Percentiles rank a stretch among this genome's conserved stretches.
These are phyloP conservation scores for Oppia nitens DNA, from an alignment of 1,140 invertebrate species.

Conservation along the genomic window DNA sequence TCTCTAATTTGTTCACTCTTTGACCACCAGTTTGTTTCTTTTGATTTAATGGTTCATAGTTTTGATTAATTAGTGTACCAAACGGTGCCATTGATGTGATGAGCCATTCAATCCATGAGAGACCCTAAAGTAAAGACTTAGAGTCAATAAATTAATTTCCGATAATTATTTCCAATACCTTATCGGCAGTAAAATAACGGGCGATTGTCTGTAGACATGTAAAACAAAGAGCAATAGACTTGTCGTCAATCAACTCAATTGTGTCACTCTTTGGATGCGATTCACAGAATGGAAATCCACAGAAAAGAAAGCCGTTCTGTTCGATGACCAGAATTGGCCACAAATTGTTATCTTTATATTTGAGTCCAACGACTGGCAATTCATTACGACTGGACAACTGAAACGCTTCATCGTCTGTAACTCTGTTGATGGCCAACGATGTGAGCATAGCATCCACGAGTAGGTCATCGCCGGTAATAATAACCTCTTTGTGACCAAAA, in stretches of 20 bases:
- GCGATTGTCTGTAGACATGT: not conserved
- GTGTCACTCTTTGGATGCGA: not conserved
- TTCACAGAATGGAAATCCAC: not conserved
- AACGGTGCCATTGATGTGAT: not conserved
- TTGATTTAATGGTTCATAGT: not conserved
- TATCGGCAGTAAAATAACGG: not conserved
- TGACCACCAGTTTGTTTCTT: not conserved
- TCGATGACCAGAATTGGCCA: not conserved
- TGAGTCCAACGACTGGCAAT: conserved; percentile 1
- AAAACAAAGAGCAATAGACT: not conserved
- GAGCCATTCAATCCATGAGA: not conserved
- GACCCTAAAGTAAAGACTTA: not conserved
- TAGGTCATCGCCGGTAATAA: not conserved
- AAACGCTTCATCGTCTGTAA: not conserved
- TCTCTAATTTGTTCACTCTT: not conserved
- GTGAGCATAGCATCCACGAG: not conserved
- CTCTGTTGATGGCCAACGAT: not conserved
- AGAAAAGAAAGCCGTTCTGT: not conserved
- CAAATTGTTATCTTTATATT: not conserved
- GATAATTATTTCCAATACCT: not conserved
- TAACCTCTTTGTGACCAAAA: not conserved
- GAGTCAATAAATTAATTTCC: not conserved
- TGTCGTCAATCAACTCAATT: not conserved
- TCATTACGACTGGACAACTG: not conserved
- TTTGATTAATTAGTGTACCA: not conserved